Base-by-base conservation (phyloP, 2,113 vertebrate species). In the Dendrocopos noguchii region DNA sequence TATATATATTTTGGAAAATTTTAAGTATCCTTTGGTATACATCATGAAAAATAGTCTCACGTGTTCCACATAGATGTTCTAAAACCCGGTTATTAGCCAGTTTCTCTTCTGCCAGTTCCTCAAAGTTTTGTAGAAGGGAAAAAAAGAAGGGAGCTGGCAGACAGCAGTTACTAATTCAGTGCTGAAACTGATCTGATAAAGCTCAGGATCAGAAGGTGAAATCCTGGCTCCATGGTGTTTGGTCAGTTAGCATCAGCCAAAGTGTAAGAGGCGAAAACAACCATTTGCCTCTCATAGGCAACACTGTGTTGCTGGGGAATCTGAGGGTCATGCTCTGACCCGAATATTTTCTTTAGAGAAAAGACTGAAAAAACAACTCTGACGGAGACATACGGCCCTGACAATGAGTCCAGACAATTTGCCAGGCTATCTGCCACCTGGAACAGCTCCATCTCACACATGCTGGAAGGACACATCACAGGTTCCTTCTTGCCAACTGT, bases 401-500 rank as follows among this genome's bases (percentile, higher is more conserved):
- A 24, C 93, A 86, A 91, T 66, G 61, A 72, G 79, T 84, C 52
- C 92, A 95, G 83, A 93, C 55, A 92, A 90, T 91, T 95, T 95
- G 67, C 61, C 80, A 86, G 92, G 63, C 79, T 93, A 94, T 84
- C 64, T 89, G 85, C 71, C 95, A 94, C 92, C 80, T 96, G 87
- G 89, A 96, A 94, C 50, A 44, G 50, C 39, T 94, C 89, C 88
- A 87, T 67, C 83, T 89, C 0, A 0, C 44, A 88, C 81, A 82
- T 65, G 47, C 63, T 84, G 64, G 61, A 71, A 81, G 9, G 15
- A 90, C 53, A 60, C 33, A 68, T 80, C 47, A 74, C 66, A 47
- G 50, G 57, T 80, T 80, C 61, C 73, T 85, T 92, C 47, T 57
- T 53, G 82, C 63, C 31, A 15, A 64, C 63, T 91, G 80, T 65